phyloP scores from a whole-genome alignment of 1,140 invertebrate genomes.

The Reticulitermes speratus region DNA sequence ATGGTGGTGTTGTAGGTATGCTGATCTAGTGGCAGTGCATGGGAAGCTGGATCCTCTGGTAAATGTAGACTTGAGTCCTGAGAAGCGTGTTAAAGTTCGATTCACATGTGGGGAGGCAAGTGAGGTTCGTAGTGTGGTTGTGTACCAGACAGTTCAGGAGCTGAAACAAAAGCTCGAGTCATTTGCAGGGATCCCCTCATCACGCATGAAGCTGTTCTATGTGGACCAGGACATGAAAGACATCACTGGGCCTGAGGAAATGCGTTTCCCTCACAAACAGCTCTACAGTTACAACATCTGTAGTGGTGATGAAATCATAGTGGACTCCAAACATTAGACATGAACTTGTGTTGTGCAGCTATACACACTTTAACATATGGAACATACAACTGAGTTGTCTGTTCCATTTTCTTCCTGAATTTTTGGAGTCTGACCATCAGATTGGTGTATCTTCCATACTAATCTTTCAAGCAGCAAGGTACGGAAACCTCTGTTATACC shows the following conservation, averaged over 20 bases:
- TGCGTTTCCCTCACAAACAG: constrained; percentile 83
- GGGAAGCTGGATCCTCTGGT: constrained; percentile 85
- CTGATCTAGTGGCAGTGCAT: constrained; percentile 75
- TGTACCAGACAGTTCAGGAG: constrained; percentile 56
- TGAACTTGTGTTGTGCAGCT: too few relatives aligned
- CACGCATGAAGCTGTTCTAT: constrained; percentile 74
- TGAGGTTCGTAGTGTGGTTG: constrained; percentile 54
- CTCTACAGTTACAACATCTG: constrained; percentile 88
- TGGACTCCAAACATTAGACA: constrained; percentile 56
- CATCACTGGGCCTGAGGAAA: constrained; percentile 73
- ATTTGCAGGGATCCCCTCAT: constrained; percentile 73
- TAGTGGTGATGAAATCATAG: constrained; percentile 87
- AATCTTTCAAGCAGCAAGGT: background rate
- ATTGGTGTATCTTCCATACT: too few relatives aligned
- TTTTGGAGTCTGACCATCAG: too few relatives aligned
- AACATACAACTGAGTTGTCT: too few relatives aligned
- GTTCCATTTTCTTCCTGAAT: too few relatives aligned
- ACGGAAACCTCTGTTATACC: background rate
- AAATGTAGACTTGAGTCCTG: constrained; percentile 79
- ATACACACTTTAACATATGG: too few relatives aligned
- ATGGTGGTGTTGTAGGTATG: constrained; percentile 61
- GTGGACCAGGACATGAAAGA: constrained; percentile 59
- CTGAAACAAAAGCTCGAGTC: constrained; percentile 76
- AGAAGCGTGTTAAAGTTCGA: constrained; percentile 80
- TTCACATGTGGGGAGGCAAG: constrained; percentile 75